phyloP scores from a whole-genome alignment of 2,888 invertebrate genomes.

The Morpho helenor region DNA sequence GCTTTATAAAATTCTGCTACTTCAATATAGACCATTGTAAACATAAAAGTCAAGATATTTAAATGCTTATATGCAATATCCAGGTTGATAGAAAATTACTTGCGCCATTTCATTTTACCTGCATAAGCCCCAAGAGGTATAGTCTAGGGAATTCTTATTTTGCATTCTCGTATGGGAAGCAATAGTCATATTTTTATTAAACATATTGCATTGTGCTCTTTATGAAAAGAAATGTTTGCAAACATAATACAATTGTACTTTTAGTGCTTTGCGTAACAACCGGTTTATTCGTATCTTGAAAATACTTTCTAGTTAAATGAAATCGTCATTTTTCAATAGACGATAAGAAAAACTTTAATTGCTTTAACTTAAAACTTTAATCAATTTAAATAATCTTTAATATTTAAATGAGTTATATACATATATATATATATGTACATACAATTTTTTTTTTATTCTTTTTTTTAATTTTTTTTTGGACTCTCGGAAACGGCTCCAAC shows the following conservation, averaged over 20 bases:
- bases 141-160: slow-evolving; percentile 12
- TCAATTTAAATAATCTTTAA: too few relatives aligned
- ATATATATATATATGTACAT: too few relatives aligned
- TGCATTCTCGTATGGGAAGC: slow-evolving; percentile 13
- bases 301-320: too few relatives aligned
- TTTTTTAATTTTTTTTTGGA: too few relatives aligned
- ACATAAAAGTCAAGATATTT: slow-evolving; percentile 1
- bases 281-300: slow-evolving; percentile 1
- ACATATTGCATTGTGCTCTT: slow-evolving; percentile 10
- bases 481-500: too few relatives aligned
- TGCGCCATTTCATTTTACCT: slow-evolving; percentile 6
- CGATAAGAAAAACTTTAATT: too few relatives aligned
- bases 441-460: too few relatives aligned
- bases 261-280: slow-evolving; percentile 1
- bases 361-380: too few relatives aligned
- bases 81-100: slow-evolving; percentile 8
- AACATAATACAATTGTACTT: slow-evolving; percentile 10
- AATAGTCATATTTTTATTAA: slow-evolving; percentile 22
- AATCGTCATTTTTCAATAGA: too few relatives aligned
- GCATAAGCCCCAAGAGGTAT: slow-evolving; percentile 6
- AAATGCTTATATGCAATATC: slow-evolving; percentile 9
- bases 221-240: slow-evolving; percentile 12
- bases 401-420: too few relatives aligned
- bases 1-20: too few relatives aligned
- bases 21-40: too few relatives aligned